Base-by-base conservation (phyloP, 1,140 invertebrate species). In the Lerema accius region DNA sequence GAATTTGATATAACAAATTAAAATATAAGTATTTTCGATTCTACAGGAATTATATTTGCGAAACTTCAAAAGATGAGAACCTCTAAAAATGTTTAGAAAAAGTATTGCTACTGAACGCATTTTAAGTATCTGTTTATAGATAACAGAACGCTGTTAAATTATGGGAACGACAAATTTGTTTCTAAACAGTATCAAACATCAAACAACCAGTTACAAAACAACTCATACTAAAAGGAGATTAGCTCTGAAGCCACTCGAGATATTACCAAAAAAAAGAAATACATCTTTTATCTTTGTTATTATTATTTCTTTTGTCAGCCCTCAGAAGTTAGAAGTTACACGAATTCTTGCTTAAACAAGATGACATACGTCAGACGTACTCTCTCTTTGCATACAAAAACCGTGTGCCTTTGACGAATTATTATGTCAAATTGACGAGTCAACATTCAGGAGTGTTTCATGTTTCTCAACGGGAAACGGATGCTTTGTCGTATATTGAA, bases 401-500 rank as follows among this genome's bases (percentile, higher is more conserved):
- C 66, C 67, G 77, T 80, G 83, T 65, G 69, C 74, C 79, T 83
- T 85, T 85, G 80, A 83, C 78, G 76, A 85, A 85, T 85, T 83
- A 80, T 79, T 69, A 67, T 73, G 71, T 82, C 76, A 78, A 73
- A 59, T 75, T 80, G 69, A 73, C 72, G 69, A 69, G 70, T 60
- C 69, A 82, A 80, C 73, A 82, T 76, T 69, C 51, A 26, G 51
- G 55, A 45, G 37, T 65, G 49, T 55, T 55, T 55, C 50, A 40
- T 55, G 50, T 55, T 55, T 55, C 50, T 55, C 50, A 26, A 40
- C 16, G 37, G 50, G 37, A 55, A 55, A 11, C 50, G 50, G 19
- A 55, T 37, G 11, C 42, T 55, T 42, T 55, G 50, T 42, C 50
- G 50, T 55, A 40, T 55, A 55, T 55, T 55, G 50, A 55, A 55